Evolutionary conservation across 2,888 invertebrate genomes (phyloP).

Genomic region (Andrena haemorrhoa): DNA sequence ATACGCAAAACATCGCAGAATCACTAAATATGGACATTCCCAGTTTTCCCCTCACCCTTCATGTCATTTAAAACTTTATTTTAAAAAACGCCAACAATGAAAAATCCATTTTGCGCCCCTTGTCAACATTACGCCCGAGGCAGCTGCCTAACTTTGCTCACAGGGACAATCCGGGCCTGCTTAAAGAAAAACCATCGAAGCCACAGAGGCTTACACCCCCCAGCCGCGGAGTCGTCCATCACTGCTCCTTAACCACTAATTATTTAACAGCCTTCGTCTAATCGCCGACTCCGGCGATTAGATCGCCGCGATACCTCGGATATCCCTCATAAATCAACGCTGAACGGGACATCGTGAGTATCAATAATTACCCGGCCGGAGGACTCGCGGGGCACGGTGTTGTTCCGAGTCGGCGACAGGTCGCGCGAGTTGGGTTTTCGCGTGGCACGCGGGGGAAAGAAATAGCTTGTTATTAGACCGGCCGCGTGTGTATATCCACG

Average conservation of each 20-base stretch:
- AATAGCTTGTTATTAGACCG: constrained; percentile 69
- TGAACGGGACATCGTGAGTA: constrained; percentile 28
- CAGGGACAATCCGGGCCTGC: too few relatives aligned
- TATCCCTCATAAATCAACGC: constrained; percentile 41
- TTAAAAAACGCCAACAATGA: too few relatives aligned
- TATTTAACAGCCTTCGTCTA: constrained; percentile 20
- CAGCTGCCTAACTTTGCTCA: too few relatives aligned
- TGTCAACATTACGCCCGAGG: too few relatives aligned
- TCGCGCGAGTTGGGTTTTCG: constrained; percentile 45
- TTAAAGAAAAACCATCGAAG: not conserved
- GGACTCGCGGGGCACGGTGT: not conserved
- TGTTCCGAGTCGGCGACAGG: constrained; percentile 13
- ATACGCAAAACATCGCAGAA: too few relatives aligned
- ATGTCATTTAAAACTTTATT: too few relatives aligned
- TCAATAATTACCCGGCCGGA: constrained; percentile 36
- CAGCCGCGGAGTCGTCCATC: not conserved
- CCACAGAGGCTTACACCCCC: not conserved
- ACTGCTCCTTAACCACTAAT: constrained; percentile 9
- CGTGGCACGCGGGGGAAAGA: constrained; percentile 22
- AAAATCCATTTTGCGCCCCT: too few relatives aligned
- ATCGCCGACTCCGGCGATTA: constrained; percentile 29
- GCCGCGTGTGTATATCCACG: constrained; percentile 44
- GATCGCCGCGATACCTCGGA: constrained; percentile 2
- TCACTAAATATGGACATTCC: too few relatives aligned
- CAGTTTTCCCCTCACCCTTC: too few relatives aligned